Percentiles rank a stretch among this genome's conserved stretches.
Conservation (phyloP, 2,888 invertebrate genomes). For the Cantharis rustica region DNA sequence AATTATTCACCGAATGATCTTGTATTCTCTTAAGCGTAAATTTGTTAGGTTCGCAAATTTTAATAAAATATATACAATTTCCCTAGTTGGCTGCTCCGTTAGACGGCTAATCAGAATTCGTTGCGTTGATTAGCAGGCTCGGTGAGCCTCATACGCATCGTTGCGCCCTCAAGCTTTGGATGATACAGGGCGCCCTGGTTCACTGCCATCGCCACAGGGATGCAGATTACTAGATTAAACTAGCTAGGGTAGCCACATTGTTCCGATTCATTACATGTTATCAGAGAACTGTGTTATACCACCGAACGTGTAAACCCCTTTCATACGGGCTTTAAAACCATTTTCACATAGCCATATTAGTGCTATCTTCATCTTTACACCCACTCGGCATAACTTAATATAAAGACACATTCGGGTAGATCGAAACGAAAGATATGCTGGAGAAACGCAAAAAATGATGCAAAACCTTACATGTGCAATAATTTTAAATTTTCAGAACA, state of each 20-base stretch:
- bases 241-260: constrained; percentile 27
- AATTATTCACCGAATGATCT: not conserved
- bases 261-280: constrained; percentile 35
- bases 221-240: constrained; percentile 33
- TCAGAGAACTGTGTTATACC: constrained; percentile 29
- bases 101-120: constrained; percentile 37
- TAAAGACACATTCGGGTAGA: constrained; percentile 2
- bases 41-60: constrained; percentile 6
- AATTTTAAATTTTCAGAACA: not conserved
- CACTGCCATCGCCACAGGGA: constrained; percentile 17
- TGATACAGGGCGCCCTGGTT: constrained; percentile 11
- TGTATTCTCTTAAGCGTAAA: constrained; percentile 2
- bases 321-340: constrained; percentile 25
- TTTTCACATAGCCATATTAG: constrained; percentile 18
- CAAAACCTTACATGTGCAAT: too few species aligned
- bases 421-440: not conserved
- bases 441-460: not conserved
- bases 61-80: constrained; percentile 8
- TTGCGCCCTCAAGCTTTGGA: constrained; percentile 9
- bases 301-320: constrained; percentile 32
- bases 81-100: constrained; percentile 34
- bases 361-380: constrained; percentile 22
- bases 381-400: constrained; percentile 17
- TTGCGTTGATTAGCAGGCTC: constrained; percentile 40
- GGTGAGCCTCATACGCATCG: constrained; percentile 24